These are phyloP conservation scores for Eunapius fragilis DNA, from an alignment of 37 sponge, comb jelly and placozoan species.

Conservation along the genomic window DNA sequence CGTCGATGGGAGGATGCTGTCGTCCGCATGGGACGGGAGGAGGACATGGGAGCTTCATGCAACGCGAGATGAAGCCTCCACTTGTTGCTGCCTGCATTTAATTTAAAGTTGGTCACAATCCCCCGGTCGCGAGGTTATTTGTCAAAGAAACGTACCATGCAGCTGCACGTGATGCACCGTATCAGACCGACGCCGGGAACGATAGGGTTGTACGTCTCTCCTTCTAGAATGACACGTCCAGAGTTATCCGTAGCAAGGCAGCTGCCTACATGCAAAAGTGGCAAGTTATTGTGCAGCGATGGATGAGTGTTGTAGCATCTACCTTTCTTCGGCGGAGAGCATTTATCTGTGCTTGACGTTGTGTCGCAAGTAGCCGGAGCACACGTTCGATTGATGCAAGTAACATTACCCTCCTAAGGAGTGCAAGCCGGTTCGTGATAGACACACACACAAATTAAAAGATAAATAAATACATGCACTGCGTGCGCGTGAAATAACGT, in stretches of 20 bases:
- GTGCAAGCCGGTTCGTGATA: no score
- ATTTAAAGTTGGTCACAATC: no score
- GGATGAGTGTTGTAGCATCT: not conserved
- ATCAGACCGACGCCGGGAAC: constrained; percentile 16
- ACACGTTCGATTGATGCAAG: not conserved
- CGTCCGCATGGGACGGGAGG: constrained; percentile 25
- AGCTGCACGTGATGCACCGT: constrained; percentile 50
- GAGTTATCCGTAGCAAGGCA: not conserved
- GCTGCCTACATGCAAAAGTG: not conserved
- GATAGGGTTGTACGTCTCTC: constrained; percentile 41
- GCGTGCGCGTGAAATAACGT: not conserved
- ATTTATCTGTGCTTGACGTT: not conserved
- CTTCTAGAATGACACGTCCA: constrained; percentile 18
- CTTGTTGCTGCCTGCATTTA: not conserved
- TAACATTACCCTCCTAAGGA: not conserved
- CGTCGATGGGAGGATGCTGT: constrained; percentile 17
- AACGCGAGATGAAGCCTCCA: not conserved
- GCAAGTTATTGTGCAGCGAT: not conserved
- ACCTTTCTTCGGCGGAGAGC: not conserved
- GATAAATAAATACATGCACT: not conserved
- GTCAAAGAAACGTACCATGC: constrained; percentile 40
- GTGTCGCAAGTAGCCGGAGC: not conserved
- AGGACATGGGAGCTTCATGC: constrained; percentile 40
- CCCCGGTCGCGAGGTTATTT: no score
- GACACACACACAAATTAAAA: not conserved